Evolutionary conservation across 1,140 invertebrate species (phyloP), one percentile per base, ranked within the genome.

Genomic region (Caenorhabditis latens): DNA sequence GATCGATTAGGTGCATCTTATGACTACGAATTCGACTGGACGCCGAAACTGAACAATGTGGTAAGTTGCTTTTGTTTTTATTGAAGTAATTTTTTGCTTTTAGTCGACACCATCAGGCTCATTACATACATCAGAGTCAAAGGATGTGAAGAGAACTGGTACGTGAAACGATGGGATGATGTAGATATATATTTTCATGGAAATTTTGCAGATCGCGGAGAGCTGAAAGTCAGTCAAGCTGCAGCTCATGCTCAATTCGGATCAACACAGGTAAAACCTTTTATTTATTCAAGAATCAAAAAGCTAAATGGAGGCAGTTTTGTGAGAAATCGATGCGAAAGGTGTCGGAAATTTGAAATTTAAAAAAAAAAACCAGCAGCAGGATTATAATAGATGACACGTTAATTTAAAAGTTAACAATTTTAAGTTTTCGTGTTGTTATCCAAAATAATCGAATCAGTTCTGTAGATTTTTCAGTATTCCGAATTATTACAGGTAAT

Each of bases 11-110:
- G 92, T 11, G 67, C 84, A 53, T 90, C 90, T 19, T 93, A 92
- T 83, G 91, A 92, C 67, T 91, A 92, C 61, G 92, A 92, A 63
- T 92, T 92, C 79, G 91, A 92, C 86, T 92, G 91, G 91, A 90
- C 90, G 6, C 90, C 90, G 6, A 93, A 93, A 58, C 85, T 92
- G 14, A 92, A 93, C 85, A 91, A 92, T 83, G 92, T 90, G 71
- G 86, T 88, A 63, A 86, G 58, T 84, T 53, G 43, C 19, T n/a
- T 63, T 83, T 65, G n/a, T 16, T 16, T 21, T 9, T 19, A 14
- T 24, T 21, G 16, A 84, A 67, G 71, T 21, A 50, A 19, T 53
- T 50, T 46, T 46, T 19, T 88, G 67, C n/a, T 84, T 89, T 46
- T 67, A 92, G 92, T 89, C 89, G 4, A 92, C 91, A 13, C 91